These are phyloP conservation scores for Orussus abietinus DNA, from an alignment of 1,140 invertebrate species.

Conservation along the genomic window DNA sequence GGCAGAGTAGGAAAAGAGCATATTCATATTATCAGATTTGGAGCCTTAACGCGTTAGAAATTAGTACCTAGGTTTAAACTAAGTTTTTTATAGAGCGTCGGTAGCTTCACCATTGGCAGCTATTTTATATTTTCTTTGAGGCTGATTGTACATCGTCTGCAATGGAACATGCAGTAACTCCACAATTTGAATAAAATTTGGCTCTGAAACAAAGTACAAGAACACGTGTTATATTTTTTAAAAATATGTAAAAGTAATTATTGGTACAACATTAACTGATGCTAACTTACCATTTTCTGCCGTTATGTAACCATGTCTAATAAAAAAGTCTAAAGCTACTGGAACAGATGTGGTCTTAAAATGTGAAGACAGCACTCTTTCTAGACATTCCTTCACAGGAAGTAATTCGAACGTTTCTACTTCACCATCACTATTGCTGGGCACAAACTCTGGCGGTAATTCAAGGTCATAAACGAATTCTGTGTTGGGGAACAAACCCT, in stretches of 20 bases:
- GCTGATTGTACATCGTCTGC: conserved; percentile 65
- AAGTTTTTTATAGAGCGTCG: conserved; percentile 23
- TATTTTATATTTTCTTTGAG: conserved; percentile 47
- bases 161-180: conserved; percentile 83
- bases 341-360: conserved; percentile 92
- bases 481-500: conserved; percentile 89
- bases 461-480: conserved; percentile 95
- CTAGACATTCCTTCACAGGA: conserved; percentile 73
- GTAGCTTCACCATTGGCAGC: conserved; percentile 48
- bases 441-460: conserved; percentile 82
- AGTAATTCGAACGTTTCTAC: conserved; percentile 85
- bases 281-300: conserved; percentile 77
- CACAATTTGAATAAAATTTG: conserved; percentile 77
- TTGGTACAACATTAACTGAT: conserved; percentile 9
- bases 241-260: conserved; percentile 4
- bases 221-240: conserved; percentile 1
- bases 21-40: conserved; percentile 25
- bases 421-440: conserved; percentile 88
- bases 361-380: conserved; percentile 73
- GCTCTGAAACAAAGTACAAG: conserved; percentile 58
- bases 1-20: conserved; percentile 9
- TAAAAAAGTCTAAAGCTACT: conserved; percentile 86
- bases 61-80: conserved; percentile 27
- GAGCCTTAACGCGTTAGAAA: conserved; percentile 29
- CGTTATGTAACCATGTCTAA: conserved; percentile 83